Base-by-base conservation (phyloP, 2,797 vertebrate genomes). In the Pseudopleuronectes americanus region DNA sequence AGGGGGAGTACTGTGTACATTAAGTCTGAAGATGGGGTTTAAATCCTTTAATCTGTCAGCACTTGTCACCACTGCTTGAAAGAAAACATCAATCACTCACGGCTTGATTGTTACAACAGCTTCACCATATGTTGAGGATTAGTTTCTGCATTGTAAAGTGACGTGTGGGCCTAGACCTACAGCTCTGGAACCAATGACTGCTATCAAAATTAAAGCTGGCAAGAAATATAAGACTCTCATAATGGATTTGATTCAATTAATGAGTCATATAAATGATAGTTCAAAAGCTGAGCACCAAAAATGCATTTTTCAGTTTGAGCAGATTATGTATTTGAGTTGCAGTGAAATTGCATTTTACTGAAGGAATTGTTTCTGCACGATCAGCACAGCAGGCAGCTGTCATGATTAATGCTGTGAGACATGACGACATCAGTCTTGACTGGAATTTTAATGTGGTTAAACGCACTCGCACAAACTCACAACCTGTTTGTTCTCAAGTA, bases 301-400 rank as follows among this genome's bases (percentile, higher is more conserved):
- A 38, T 4, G 3, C 1, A 19, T n/a, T 54, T 31, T 31, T 55
- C 26, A 2, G 14, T 54, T 21, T 14, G 8, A 19, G 47, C 55
- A 57, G 55, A 16, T 57, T 9, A 45, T 57, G 55, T 33, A 8
- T 21, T 17, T 33, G 48, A 28, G 54, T 12, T 4, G 52, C 31
- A n/a, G 8, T 55, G 23, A 71, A 67, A 76, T 79, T 4, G 47
- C 61, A 28, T n/a, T 70, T 21, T 7, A 22, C 22, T 60, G 65
- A 31, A 57, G 74, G 62, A 52, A 24, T 16, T 19, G 56, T 76
- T 76, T 84, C 60, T 79, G 82, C 70, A 41, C 14, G 56, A 56
- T 89, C 86, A 87, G 85, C 81, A 79, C 54, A 71, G 64, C 57
- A 53, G 64, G 63, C 28, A 45, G 43, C 68, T 77, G 83, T 80